phyloP scores from a whole-genome alignment of 2,113 vertebrate genomes.

The Sander vitreus region DNA sequence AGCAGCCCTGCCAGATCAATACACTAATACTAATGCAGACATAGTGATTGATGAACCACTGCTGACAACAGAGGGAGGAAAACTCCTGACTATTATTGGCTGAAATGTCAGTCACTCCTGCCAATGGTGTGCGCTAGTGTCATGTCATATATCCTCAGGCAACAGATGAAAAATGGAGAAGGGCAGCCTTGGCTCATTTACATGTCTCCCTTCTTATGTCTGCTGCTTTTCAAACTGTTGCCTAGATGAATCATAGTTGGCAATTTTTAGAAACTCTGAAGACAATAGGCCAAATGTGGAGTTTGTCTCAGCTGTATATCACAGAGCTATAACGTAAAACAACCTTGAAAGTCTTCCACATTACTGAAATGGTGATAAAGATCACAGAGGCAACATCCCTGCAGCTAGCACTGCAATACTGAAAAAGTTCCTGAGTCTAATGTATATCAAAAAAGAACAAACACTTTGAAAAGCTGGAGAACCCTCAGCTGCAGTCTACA shows the following conservation, averaged over 20 bases:
- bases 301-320: neutral
- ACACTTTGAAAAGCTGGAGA: slow-evolving; percentile 23
- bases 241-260: slow-evolving; percentile 31
- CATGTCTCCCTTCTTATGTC: slow-evolving; percentile 37
- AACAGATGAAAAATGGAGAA: slow-evolving; percentile 62
- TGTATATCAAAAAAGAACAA: slow-evolving; percentile 28
- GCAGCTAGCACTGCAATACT: slow-evolving; percentile 17
- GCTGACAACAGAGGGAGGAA: slow-evolving; percentile 84
- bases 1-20: slow-evolving; percentile 80
- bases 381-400: slow-evolving; percentile 17
- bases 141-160: slow-evolving; percentile 83
- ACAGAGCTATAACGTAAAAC: slow-evolving; percentile 27
- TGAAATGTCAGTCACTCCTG: slow-evolving; percentile 86
- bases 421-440: slow-evolving; percentile 28
- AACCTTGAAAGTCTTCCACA: slow-evolving; percentile 16
- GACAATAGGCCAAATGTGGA: slow-evolving; percentile 19
- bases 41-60: slow-evolving; percentile 87
- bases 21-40: slow-evolving; percentile 85
- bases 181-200: slow-evolving; percentile 55
- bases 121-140: slow-evolving; percentile 76
- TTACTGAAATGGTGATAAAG: slow-evolving; percentile 15
- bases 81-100: slow-evolving; percentile 85
- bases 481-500: slow-evolving; percentile 22
- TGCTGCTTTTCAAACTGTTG: slow-evolving; percentile 13
- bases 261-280: slow-evolving; percentile 18